Base-by-base conservation (phyloP, 2,797 vertebrate genomes). In the Pelochelys cantorii region DNA sequence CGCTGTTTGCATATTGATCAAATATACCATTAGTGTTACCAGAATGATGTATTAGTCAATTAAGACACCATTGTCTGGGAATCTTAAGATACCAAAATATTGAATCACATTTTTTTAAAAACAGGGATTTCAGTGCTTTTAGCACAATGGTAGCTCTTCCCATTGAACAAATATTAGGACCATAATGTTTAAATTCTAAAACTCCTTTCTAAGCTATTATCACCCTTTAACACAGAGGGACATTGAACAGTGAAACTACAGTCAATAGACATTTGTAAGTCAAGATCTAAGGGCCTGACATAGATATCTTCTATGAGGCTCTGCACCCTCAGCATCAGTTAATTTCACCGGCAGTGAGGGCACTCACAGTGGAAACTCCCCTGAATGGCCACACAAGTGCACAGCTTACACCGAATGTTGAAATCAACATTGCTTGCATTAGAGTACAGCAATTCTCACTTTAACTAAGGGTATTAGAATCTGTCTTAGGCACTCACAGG, bases 51-150 rank as follows among this genome's bases (percentile, higher is more conserved):
- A 97, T 96, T 96, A 90, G 92, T 96, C 87, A 95, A 95, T 96
- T 97, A 97, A 97, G 94, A 95, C n/a, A 89, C 1, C 57, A 94
- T 94, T 96, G 95, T 96, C 95, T 90, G 88, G 93, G 92, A 92
- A 94, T 97, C 90, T 95, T 97, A 98, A 98, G 93, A 65, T 96
- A 83, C 89, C 94, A 93, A 97, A 95, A 97, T 93, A 89, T 95
- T 94, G 85, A 95, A 81, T 11, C 20, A 87, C 81, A 90, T 95
- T 88, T 87, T 94, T 95, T 90, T 95, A 56, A 93, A 96, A 92
- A 57, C 56, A 81, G 31, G 87, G 84, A 82, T 83, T 95, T 93
- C 88, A 53, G 31, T 42, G 29, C 8, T 92, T 88, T 93, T 56
- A 75, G 23, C 37, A 48, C 23, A 42, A 82, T 77, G 37, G 37